Evolutionary conservation across 2,888 invertebrate genomes (phyloP), one percentile per base, ranked within the genome.

Genomic region (Hydraecia micacea): DNA sequence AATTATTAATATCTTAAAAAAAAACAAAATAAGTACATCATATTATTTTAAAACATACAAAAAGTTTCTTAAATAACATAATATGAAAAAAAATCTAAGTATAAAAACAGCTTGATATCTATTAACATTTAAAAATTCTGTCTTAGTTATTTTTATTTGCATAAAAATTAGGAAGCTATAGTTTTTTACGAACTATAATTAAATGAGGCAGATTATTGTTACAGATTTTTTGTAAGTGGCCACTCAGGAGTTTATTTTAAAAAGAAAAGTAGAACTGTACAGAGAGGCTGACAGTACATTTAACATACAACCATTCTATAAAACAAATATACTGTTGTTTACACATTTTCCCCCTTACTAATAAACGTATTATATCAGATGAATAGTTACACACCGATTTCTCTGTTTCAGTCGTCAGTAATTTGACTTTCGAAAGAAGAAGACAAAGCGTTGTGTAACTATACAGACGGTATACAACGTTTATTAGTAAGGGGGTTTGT

Each of bases 1-100:
- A 42, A n/a, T 46, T 46, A 77, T 11, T 55, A 8, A n/a, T 68
- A 32, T 76, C 46, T 55, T 66, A 28, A 18, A 28, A 49, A 36
- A 65, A 76, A 60, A 60, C 18, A 60, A 39, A 63, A 82, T 82
- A 80, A 77, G 66, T 67, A 81, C 66, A 60, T 52, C 1, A 5
- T 28, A 67, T 18, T n/a, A 67, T 15, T 36, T 36, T 49, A 42
- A 49, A 32, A 32, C 1, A 46, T 55, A 55, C 18, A 81, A 75
- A 52, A 67, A 67, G 4, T 73, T 55, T 68, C 2, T 55, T 82
- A 55, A 55, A 82, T 46, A 75, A 42, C 15, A 81, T 52, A 36
- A 73, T 49, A 36, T 5, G 9, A 67, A 60, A 15, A 81, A 66
- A 75, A 42, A 28, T 55, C 15, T 28, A 46, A 46, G 3, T 46